Base-by-base conservation (phyloP, 2,113 vertebrate genomes). In the Mellivora capensis region DNA sequence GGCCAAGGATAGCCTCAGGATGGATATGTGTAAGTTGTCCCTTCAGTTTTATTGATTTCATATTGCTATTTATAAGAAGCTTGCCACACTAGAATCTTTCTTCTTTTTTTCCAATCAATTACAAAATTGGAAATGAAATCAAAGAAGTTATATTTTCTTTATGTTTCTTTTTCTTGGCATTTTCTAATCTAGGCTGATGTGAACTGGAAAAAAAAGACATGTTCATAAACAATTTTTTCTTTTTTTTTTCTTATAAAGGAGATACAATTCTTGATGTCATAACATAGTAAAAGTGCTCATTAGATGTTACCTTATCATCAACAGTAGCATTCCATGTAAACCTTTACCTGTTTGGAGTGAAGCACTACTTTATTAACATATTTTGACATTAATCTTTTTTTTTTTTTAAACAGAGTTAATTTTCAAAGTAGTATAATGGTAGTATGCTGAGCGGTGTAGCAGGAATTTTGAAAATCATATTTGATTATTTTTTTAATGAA, bases 121-220 rank as follows among this genome's bases (percentile, higher is more conserved):
- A 96, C 15, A 62, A 80, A 37, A 76, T 37, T 57, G 54, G 76
- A 95, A 95, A 94, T 82, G 74, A 92, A 95, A 82, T 85, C 15
- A 67, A 87, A 93, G 11, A 15, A 95, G 31, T 42, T 79, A 25
- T 83, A 84, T 86, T 91, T 85, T 74, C n/a, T 88, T 87, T 54
- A 12, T 90, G 14, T 83, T 97, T 93, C 82, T 83, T 90, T 92
- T 77, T 27, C 91, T 83, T 83, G 67, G 86, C 23, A 76, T 90
- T 96, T 87, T 67, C 74, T 90, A 90, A 95, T 34, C 34, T 77
- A 90, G 44, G 7, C 47, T 87, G 62, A 79, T 52, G 47, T 49
- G n/a, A 52, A 34, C 13, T 49, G 0, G 34, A 49, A 90, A 87
- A 42, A 11, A 87, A n/a, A 67, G 62, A 67, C 62, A 88, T 72